Percentiles rank a stretch among this genome's conserved stretches.
phyloP scores from a whole-genome alignment of 2,797 vertebrate genomes.

The Bradypodion pumilum region DNA sequence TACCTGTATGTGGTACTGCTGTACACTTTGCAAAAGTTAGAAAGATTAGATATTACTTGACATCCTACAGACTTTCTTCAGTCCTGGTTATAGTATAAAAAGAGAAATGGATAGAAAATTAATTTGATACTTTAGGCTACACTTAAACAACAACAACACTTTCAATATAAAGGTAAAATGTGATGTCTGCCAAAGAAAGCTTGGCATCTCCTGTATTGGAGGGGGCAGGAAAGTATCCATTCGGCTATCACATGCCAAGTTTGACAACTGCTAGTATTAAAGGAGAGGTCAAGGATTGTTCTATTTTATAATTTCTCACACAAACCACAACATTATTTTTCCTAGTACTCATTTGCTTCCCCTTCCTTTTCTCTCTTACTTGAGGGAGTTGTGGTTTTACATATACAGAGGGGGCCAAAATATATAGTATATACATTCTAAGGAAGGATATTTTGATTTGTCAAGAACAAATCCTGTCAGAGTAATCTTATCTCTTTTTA shows the following conservation, averaged over 20 bases:
- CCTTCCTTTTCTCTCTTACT: background rate
- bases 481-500: too few relatives aligned
- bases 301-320: background rate
- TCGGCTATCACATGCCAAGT: background rate
- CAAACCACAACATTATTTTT: background rate
- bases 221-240: background rate
- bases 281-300: background rate
- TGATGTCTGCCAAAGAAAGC: background rate
- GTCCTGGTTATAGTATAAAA: background rate
- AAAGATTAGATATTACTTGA: background rate
- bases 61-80: background rate
- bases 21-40: slow-evolving; percentile 6
- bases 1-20: background rate
- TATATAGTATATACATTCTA: too few relatives aligned
- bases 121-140: too few relatives aligned
- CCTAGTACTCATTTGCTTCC: background rate
- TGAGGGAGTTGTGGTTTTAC: background rate
- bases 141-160: too few relatives aligned
- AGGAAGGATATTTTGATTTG: too few relatives aligned
- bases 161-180: background rate
- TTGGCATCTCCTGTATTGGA: background rate
- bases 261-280: background rate
- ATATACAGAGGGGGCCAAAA: too few relatives aligned
- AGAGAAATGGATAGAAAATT: background rate
- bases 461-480: too few relatives aligned